phyloP scores from a whole-genome alignment of 2,797 vertebrate species.

The Adrianichthys oophorus region DNA sequence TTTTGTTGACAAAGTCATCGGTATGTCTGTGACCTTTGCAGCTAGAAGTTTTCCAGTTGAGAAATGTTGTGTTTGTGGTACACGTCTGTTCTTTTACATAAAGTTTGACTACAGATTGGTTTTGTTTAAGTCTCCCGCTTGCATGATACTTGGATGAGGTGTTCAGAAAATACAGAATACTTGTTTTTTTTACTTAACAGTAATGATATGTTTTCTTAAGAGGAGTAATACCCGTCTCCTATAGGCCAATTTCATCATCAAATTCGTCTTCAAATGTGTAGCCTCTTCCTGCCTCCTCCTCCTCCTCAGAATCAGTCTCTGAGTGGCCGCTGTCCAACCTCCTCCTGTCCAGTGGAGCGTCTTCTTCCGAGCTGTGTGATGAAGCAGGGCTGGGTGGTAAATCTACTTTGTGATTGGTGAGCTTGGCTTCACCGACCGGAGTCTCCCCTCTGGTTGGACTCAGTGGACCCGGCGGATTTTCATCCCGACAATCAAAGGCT shows the following conservation, averaged over 20 bases:
- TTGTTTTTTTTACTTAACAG: constrained; percentile 44
- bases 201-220: constrained; percentile 39
- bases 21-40: constrained; percentile 41
- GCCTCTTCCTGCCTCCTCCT: constrained; percentile 68
- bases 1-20: constrained; percentile 27
- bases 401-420: constrained; percentile 61
- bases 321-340: constrained; percentile 73
- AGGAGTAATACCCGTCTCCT: constrained; percentile 40
- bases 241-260: constrained; percentile 87
- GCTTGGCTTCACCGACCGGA: constrained; percentile 38
- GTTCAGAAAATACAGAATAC: constrained; percentile 41
- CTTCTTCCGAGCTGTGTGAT: constrained; percentile 78
- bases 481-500: constrained; percentile 65
- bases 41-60: constrained; percentile 62
- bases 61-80: constrained; percentile 45
- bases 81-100: constrained; percentile 17
- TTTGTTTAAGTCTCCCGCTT: constrained; percentile 49
- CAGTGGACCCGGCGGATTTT: constrained; percentile 42
- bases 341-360: constrained; percentile 77
- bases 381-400: constrained; percentile 77
- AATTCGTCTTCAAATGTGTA: constrained; percentile 85
- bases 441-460: constrained; percentile 47
- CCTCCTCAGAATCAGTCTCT: constrained; percentile 80
- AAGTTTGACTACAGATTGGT: constrained; percentile 42
- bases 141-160: constrained; percentile 24